A percentile compares a stretch with the other conserved stretches of the same genome.
Conservation (phyloP, 2,888 invertebrate species). For the Smittia aterrima region DNA sequence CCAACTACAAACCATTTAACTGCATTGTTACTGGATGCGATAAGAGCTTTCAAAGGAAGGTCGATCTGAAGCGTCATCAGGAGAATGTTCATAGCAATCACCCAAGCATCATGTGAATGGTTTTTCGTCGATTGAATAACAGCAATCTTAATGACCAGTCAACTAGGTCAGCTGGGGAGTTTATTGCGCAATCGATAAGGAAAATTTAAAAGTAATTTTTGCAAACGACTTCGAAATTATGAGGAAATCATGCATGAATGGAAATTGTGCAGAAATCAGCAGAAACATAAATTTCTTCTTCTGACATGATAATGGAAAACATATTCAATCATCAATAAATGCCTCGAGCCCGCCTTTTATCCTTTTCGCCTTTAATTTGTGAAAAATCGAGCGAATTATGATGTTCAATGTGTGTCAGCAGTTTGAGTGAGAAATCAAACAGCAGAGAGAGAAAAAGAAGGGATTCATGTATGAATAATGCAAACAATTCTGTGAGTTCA, state of each 20-base stretch:
- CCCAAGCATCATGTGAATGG: background rate
- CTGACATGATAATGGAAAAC: background rate
- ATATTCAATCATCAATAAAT: background rate
- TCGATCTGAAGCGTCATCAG: conserved; percentile 30
- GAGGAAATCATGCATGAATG: background rate
- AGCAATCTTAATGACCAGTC: background rate
- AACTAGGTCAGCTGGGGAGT: background rate
- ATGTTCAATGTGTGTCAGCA: background rate
- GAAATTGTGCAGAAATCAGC: background rate
- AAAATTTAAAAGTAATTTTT: background rate
- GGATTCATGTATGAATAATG: background rate
- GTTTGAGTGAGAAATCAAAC: conserved; percentile 9
- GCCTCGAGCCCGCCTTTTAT: background rate
- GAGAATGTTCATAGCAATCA: conserved; percentile 26
- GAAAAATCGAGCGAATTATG: too few relatives aligned
- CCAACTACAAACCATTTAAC: conserved; percentile 1
- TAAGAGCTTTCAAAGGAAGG: conserved; percentile 30
- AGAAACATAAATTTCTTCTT: background rate
- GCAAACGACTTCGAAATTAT: background rate
- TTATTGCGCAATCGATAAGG: background rate
- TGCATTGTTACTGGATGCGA: conserved; percentile 15
- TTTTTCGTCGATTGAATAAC: background rate
- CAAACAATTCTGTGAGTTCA: background rate
- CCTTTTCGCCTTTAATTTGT: too few relatives aligned
- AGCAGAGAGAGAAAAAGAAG: background rate